Evolutionary conservation across 2,888 invertebrate genomes (phyloP).

Genomic region (Diarsia rubi): DNA sequence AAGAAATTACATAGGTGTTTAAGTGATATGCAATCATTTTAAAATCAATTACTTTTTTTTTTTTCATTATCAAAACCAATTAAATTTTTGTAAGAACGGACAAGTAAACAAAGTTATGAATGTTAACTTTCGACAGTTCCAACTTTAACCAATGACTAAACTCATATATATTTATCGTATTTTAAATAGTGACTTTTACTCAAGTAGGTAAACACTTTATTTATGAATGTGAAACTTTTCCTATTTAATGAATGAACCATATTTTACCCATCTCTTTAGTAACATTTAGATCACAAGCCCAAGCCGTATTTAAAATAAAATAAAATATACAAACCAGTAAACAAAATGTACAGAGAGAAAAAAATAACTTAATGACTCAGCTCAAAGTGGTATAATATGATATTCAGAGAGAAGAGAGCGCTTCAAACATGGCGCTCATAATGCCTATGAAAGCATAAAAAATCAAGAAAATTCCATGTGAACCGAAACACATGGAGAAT

Average conservation of each 20-base stretch:
- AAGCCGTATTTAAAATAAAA: constrained; percentile 34
- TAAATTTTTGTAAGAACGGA: too few species aligned
- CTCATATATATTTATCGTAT: too few species aligned
- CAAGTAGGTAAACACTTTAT: too few species aligned
- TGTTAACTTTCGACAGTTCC: too few species aligned
- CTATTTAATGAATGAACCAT: background rate
- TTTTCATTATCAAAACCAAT: too few species aligned
- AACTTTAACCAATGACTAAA: too few species aligned
- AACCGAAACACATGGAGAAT: constrained; percentile 90
- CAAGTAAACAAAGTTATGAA: too few species aligned
- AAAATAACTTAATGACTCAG: constrained; percentile 82
- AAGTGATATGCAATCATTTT: too few species aligned
- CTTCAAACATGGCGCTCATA: constrained; percentile 84
- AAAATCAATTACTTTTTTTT: too few species aligned
- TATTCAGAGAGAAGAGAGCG: constrained; percentile 85
- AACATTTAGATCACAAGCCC: constrained; percentile 9
- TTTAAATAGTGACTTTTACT: too few species aligned
- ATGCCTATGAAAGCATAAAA: constrained; percentile 90
- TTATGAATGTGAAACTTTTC: background rate
- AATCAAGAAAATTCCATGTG: constrained; percentile 90
- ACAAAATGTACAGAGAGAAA: constrained; percentile 60
- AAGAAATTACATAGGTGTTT: too few species aligned
- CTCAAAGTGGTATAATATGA: constrained; percentile 84
- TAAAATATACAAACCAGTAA: constrained; percentile 37
- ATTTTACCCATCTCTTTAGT: background rate